A percentile compares a stretch with the other conserved stretches of the same genome.
phyloP scores from a whole-genome alignment of 2,113 vertebrate species.

The Heloderma charlesbogerti region DNA sequence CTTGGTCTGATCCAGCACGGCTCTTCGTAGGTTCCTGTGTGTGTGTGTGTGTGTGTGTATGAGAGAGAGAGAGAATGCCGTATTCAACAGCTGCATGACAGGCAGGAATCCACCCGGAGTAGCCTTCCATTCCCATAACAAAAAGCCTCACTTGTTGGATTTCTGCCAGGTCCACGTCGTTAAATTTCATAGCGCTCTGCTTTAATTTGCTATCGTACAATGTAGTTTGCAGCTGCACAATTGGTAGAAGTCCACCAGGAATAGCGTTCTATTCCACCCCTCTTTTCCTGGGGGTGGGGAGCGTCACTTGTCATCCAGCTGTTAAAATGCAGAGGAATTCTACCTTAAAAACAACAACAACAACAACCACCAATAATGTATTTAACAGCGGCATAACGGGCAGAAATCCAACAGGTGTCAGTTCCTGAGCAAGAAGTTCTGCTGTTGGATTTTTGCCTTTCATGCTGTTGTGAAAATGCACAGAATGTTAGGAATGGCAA shows the following conservation, averaged over 20 bases:
- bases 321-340: neutral
- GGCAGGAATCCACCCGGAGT: neutral
- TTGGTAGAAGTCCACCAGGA: neutral
- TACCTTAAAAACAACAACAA: too few relatives aligned
- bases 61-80: fast-evolving
- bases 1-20: too few relatives aligned
- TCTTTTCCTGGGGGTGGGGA: neutral
- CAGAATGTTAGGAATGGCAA: too few relatives aligned
- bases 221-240: neutral
- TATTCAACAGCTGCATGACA: neutral
- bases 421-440: too few relatives aligned
- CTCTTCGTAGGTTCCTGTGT: neutral
- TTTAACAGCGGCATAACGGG: too few relatives aligned
- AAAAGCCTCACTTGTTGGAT: neutral
- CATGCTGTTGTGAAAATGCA: too few relatives aligned
- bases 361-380: too few relatives aligned
- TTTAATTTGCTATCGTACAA: too few relatives aligned
- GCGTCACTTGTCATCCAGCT: neutral
- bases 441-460: too few relatives aligned
- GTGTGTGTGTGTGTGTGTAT: too few relatives aligned
- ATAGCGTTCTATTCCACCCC: neutral
- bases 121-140: neutral
- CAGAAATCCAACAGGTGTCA: too few relatives aligned
- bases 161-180: neutral
- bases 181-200: too few relatives aligned